Evolutionary conservation across 2,113 vertebrate species (phyloP).

Genomic region (Carassius auratus): DNA sequence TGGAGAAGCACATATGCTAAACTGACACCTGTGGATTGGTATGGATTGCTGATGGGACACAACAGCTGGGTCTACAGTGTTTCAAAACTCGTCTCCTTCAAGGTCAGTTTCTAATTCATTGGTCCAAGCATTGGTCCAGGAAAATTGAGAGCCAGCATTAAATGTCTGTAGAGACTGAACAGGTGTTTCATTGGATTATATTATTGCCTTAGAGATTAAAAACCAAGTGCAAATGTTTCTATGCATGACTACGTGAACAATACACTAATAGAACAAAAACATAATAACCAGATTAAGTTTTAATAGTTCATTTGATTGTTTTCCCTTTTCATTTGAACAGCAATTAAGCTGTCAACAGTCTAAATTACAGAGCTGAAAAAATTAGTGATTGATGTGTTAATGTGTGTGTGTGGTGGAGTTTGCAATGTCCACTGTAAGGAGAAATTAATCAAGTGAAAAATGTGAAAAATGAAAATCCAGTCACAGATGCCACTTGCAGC

Average conservation of each 20-base stretch:
- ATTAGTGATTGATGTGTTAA: conserved; percentile 28
- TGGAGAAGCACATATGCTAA: conserved; percentile 13
- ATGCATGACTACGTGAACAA: not conserved
- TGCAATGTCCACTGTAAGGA: conserved; percentile 39
- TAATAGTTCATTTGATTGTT: not conserved
- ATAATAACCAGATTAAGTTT: conserved; percentile 1
- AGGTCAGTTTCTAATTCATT: not conserved
- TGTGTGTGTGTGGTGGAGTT: conserved; percentile 36
- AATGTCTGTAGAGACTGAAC: not conserved
- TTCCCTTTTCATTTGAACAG: conserved; percentile 32
- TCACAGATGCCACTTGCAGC: conserved; percentile 52
- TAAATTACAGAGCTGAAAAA: conserved; percentile 15
- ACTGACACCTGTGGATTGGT: conserved; percentile 2
- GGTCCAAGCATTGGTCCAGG: not conserved
- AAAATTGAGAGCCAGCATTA: not conserved
- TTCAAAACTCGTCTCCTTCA: not conserved
- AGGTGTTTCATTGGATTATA: not conserved
- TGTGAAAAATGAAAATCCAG: conserved; percentile 56
- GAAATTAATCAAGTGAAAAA: conserved; percentile 56
- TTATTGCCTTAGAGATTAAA: not conserved
- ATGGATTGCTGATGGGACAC: conserved; percentile 31
- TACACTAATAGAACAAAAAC: conserved; percentile 6
- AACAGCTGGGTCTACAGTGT: conserved; percentile 56
- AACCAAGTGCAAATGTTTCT: not conserved
- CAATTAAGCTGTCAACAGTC: conserved; percentile 53